These are phyloP conservation scores for Erpornis zantholeuca DNA, from an alignment of 2,113 vertebrate genomes.

Conservation along the genomic window DNA sequence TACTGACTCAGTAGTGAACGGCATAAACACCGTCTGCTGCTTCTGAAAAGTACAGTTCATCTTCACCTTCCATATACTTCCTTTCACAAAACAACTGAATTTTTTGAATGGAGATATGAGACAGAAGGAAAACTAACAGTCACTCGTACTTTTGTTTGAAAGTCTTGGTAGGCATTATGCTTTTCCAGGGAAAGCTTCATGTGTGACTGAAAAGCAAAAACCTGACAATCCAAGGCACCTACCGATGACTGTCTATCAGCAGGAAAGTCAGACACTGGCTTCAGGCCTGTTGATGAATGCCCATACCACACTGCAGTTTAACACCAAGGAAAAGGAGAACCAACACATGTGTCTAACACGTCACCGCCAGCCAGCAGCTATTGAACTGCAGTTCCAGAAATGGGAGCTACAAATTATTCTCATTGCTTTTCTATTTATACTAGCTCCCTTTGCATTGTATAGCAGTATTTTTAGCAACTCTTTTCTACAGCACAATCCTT, in stretches of 20 bases:
- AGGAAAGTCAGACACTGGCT: neutral
- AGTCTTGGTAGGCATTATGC: neutral
- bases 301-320: neutral
- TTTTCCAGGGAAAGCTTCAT: neutral
- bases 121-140: neutral
- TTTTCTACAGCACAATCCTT: neutral
- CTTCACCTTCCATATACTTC: neutral
- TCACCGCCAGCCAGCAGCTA: neutral
- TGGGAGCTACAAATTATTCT: neutral
- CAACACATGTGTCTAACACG: neutral
- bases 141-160: neutral
- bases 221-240: neutral
- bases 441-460: neutral
- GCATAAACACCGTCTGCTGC: slow-evolving; percentile 24
- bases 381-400: neutral
- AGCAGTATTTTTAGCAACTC: neutral
- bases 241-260: neutral
- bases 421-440: neutral
- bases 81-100: neutral
- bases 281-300: neutral
- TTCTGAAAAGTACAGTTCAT: neutral
- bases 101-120: neutral
- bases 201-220: neutral
- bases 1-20: slow-evolving; percentile 22
- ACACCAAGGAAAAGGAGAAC: neutral